Evolutionary conservation across 1,140 invertebrate species (phyloP).

Genomic region (Ceratina japonica): DNA sequence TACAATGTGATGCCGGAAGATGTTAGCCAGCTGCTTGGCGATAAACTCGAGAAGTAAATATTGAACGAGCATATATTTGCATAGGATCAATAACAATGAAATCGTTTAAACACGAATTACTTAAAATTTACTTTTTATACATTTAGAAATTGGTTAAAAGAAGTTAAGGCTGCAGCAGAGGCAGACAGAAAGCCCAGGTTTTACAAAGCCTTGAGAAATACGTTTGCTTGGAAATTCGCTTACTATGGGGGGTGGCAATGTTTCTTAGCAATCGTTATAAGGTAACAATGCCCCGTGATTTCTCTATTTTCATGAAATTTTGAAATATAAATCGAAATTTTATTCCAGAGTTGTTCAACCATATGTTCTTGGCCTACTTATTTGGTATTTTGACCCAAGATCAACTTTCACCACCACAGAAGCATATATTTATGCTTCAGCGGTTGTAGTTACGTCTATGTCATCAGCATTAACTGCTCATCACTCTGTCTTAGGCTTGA

Average conservation of each 20-base stretch:
- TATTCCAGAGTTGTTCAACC: conserved; percentile 72
- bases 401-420: conserved; percentile 63
- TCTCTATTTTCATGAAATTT: not conserved
- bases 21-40: conserved; percentile 81
- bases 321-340: not conserved
- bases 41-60: conserved; percentile 82
- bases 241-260: conserved; percentile 67
- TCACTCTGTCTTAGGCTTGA: conserved; percentile 73
- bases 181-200: conserved; percentile 71
- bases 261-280: conserved; percentile 58
- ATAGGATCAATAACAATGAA: not conserved
- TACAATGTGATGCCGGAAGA: conserved; percentile 81
- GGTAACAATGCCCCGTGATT: conserved; percentile 46
- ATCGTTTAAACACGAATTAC: not conserved
- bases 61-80: not conserved
- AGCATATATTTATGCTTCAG: conserved; percentile 77
- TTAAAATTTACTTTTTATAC: conserved; percentile 4
- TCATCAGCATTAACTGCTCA: conserved; percentile 75
- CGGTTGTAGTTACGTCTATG: conserved; percentile 75
- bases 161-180: conserved; percentile 72
- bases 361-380: conserved; percentile 73
- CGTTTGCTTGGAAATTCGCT: conserved; percentile 69
- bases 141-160: conserved; percentile 72
- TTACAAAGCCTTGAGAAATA: conserved; percentile 71
- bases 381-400: conserved; percentile 78